Percentiles rank a stretch among this genome's conserved stretches.
Conservation (phyloP, 2,113 vertebrate genomes). For the Mirounga angustirostris region DNA sequence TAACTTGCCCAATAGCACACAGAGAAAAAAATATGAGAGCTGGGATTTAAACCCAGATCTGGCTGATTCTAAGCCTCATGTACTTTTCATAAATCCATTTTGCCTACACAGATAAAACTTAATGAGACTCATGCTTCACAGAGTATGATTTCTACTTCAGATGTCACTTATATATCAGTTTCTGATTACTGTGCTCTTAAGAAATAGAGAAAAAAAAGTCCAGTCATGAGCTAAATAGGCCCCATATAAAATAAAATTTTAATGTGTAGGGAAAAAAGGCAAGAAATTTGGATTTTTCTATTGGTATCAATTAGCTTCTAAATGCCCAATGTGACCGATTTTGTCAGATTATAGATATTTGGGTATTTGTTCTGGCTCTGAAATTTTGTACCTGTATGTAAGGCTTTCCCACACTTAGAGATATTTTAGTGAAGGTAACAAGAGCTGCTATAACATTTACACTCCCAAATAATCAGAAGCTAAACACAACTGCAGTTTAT, state of each 20-base stretch:
- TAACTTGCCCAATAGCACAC: neutral
- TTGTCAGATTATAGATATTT: neutral
- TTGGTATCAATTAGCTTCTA: neutral
- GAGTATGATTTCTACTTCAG: neutral
- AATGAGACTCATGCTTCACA: slow-evolving; percentile 17
- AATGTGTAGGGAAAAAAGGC: neutral
- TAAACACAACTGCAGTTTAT: neutral
- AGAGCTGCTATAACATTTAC: neutral
- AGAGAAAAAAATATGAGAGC: neutral
- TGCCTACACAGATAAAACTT: slow-evolving; percentile 5
- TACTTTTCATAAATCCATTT: neutral
- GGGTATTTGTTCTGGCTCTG: neutral
- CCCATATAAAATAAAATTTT: neutral
- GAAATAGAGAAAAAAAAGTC: neutral
- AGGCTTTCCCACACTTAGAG: neutral
- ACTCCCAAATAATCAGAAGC: neutral
- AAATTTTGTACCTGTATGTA: neutral
- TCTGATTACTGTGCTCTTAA: slow-evolving; percentile 16
- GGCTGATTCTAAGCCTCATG: neutral
- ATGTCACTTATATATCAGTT: neutral
- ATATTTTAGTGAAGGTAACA: neutral
- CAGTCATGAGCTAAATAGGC: neutral
- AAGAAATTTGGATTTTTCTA: neutral
- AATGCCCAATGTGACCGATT: neutral
- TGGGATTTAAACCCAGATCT: neutral